Evolutionary conservation across 1,140 invertebrate species (phyloP).

Genomic region (Pseudomyrmex dendroicus): DNA sequence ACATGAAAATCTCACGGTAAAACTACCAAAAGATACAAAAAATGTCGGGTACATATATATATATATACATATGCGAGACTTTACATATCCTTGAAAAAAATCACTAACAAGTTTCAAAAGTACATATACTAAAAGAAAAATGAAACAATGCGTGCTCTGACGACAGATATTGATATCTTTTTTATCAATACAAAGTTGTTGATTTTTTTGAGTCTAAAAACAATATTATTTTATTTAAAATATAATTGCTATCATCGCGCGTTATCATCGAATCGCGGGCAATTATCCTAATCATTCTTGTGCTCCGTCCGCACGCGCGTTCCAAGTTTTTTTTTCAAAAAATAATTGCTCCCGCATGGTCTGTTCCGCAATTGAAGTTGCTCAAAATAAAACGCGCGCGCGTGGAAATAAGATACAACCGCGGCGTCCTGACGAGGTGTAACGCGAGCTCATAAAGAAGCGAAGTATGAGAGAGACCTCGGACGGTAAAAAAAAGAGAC

Average conservation of each 20-base stretch:
- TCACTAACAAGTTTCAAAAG: constrained; percentile 70
- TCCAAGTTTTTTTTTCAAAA: neutral
- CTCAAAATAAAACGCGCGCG: constrained; percentile 15
- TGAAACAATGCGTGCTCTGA: constrained; percentile 76
- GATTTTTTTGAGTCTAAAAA: constrained; percentile 26
- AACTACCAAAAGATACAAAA: neutral
- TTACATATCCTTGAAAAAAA: constrained; percentile 42
- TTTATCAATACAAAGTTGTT: constrained; percentile 74
- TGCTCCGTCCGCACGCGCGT: neutral
- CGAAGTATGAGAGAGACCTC: constrained; percentile 16
- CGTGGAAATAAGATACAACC: constrained; percentile 48
- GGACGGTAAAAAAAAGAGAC: neutral
- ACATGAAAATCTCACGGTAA: constrained; percentile 1
- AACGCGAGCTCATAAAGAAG: constrained; percentile 54
- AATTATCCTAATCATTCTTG: neutral
- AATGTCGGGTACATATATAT: no score
- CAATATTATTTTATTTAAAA: no score
- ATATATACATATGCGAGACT: neutral
- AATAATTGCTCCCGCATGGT: constrained; percentile 32
- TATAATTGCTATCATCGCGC: constrained; percentile 17
- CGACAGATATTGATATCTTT: constrained; percentile 80
- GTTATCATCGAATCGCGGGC: neutral
- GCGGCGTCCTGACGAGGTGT: constrained; percentile 20
- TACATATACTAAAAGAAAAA: constrained; percentile 13
- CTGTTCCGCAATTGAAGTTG: constrained; percentile 43